A percentile compares a stretch with the other conserved stretches of the same genome.
Evolutionary conservation across 2,888 invertebrate genomes (phyloP).

Genomic region (Perdita meconis): DNA sequence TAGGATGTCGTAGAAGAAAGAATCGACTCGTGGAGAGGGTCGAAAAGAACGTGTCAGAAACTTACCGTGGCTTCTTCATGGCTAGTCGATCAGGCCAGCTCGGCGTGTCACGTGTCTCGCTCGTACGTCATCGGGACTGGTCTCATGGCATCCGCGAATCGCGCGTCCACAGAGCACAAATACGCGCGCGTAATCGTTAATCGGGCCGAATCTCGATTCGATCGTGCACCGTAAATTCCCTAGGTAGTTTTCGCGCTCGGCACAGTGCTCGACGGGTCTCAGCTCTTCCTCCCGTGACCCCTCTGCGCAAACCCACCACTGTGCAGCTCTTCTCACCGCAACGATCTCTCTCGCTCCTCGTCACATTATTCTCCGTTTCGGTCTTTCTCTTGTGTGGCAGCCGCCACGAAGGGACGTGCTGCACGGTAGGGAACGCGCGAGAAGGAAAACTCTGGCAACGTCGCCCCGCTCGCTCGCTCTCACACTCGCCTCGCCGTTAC

Average conservation of each 20-base stretch:
- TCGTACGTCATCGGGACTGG: conserved; percentile 68
- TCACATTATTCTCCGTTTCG: conserved; percentile 39
- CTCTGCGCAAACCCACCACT: too few relatives aligned
- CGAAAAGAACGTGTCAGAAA: conserved; percentile 32
- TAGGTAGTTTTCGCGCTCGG: conserved; percentile 49
- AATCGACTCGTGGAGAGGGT: too few relatives aligned
- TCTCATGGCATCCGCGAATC: conserved; percentile 74
- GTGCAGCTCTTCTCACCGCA: neutral
- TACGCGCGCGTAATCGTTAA: conserved; percentile 1
- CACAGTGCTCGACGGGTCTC: conserved; percentile 21
- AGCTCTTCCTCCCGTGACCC: conserved; percentile 18
- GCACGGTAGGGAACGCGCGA: conserved; percentile 52
- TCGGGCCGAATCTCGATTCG: neutral
- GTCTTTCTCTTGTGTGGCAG: conserved; percentile 28
- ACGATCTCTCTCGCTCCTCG: conserved; percentile 36
- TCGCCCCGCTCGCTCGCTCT: conserved; percentile 75
- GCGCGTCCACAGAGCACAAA: conserved; percentile 25
- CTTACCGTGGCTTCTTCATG: conserved; percentile 81
- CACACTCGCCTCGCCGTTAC: conserved; percentile 69
- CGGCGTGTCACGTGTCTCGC: conserved; percentile 78
- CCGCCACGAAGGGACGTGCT: conserved; percentile 45
- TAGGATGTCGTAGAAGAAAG: too few relatives aligned
- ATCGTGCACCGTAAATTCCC: conserved; percentile 44
- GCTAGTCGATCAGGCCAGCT: conserved; percentile 72
- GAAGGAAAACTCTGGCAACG: conserved; percentile 78